Evolutionary conservation across 2,888 invertebrate species (phyloP).

Genomic region (Balanococcus diminutus): DNA sequence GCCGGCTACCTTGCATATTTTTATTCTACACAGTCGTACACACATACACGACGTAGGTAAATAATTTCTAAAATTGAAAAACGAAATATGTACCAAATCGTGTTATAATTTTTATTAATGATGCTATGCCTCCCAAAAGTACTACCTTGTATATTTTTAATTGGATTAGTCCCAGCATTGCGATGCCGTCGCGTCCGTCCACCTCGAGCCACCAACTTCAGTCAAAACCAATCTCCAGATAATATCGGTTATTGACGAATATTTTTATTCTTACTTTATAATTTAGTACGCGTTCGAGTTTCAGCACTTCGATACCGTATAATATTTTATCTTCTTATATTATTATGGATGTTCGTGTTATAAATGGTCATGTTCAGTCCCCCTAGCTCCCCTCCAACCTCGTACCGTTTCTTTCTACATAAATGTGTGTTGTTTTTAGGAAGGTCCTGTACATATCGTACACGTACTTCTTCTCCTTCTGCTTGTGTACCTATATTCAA

Average conservation of each 20-base stretch:
- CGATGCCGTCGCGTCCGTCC: not conserved
- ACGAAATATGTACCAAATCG: constrained; percentile 13
- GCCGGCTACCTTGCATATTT: not conserved
- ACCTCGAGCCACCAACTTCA: not conserved
- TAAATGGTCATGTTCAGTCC: constrained; percentile 18
- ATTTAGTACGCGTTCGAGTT: constrained; percentile 30
- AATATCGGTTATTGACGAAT: constrained; percentile 40
- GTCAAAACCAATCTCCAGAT: not conserved
- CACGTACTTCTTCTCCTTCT: not conserved
- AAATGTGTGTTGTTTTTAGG: not conserved
- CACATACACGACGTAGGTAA: not conserved
- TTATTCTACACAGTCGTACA: not conserved
- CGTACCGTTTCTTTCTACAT: not conserved
- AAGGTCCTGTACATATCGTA: not conserved
- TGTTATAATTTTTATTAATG: constrained; percentile 36
- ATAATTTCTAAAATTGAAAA: not conserved
- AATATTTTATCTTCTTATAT: not conserved
- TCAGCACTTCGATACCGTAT: constrained; percentile 27
- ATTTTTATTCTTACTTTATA: constrained; percentile 16
- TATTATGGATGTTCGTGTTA: constrained; percentile 20
- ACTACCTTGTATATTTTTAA: constrained; percentile 7
- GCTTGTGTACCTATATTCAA: too few relatives aligned
- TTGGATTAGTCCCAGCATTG: constrained; percentile 26
- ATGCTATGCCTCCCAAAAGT: not conserved
- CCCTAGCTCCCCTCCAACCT: not conserved